Conservation (phyloP, 1,140 invertebrate genomes). For the Zeugodacus cucurbitae region DNA sequence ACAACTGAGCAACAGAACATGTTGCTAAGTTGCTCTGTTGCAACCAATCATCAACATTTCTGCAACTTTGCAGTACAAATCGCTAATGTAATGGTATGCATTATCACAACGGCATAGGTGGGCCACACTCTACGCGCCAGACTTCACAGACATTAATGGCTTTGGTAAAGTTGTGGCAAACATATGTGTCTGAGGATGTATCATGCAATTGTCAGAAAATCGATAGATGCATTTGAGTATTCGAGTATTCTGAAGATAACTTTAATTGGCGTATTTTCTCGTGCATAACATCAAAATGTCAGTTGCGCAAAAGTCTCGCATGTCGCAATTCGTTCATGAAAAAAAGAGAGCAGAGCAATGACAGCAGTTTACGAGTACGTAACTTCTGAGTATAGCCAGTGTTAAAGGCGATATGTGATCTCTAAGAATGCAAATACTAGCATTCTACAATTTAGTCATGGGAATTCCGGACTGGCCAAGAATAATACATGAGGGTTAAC, state of each 20-base stretch:
- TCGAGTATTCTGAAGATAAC: not conserved
- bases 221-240: not conserved
- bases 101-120: not conserved
- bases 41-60: not conserved
- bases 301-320: not conserved
- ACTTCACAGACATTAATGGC: not conserved
- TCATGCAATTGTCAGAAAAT: no score
- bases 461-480: no score
- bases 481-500: no score
- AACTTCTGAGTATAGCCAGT: not conserved
- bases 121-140: no score
- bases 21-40: no score
- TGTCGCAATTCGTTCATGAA: not conserved
- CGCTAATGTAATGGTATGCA: not conserved
- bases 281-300: slow-evolving; percentile 35
- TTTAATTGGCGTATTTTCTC: slow-evolving; percentile 37
- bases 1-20: not conserved
- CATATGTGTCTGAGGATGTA: not conserved
- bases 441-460: no score
- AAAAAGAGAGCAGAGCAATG: not conserved
- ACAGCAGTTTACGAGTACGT: not conserved
- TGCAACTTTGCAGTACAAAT: not conserved
- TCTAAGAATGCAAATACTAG: no score
- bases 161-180: not conserved
- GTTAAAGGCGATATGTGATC: not conserved